These are phyloP conservation scores for Tichodroma muraria DNA, from an alignment of 2,113 vertebrate species.

Conservation along the genomic window DNA sequence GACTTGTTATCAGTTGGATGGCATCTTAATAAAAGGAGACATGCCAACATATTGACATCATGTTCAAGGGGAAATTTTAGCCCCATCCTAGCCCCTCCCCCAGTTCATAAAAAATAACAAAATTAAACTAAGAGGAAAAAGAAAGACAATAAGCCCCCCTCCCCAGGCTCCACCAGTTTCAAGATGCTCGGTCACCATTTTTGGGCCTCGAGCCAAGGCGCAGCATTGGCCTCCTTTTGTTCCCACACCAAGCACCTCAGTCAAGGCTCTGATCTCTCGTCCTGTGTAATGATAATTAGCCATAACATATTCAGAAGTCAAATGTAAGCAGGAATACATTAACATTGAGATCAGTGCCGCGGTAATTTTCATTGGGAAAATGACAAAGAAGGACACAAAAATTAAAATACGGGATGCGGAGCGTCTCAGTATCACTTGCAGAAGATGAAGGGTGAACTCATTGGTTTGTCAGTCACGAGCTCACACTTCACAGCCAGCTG, in stretches of 20 bases:
- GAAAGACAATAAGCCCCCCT: not conserved
- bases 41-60: constrained; percentile 99
- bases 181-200: constrained; percentile 68
- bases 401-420: not conserved
- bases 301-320: constrained; percentile 96
- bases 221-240: constrained; percentile 85
- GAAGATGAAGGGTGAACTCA: constrained; percentile 15
- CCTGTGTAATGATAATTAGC: constrained; percentile 93
- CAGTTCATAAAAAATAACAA: not conserved
- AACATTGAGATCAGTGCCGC: constrained; percentile 80
- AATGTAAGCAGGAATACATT: constrained; percentile 91
- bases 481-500: constrained; percentile 28
- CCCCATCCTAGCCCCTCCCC: constrained; percentile 55
- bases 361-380: constrained; percentile 74
- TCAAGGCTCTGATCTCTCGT: constrained; percentile 79
- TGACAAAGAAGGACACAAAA: constrained; percentile 83
- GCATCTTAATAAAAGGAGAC: constrained; percentile 98
- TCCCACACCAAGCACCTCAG: constrained; percentile 72
- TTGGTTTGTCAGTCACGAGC: constrained; percentile 34
- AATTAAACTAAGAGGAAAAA: not conserved
- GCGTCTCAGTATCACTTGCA: constrained; percentile 33
- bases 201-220: constrained; percentile 79
- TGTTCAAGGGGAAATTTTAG: constrained; percentile 95
- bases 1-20: constrained; percentile 98
- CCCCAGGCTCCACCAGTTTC: constrained; percentile 43